Conservation (phyloP, 2,797 vertebrate genomes). For the Pristis pectinata region DNA sequence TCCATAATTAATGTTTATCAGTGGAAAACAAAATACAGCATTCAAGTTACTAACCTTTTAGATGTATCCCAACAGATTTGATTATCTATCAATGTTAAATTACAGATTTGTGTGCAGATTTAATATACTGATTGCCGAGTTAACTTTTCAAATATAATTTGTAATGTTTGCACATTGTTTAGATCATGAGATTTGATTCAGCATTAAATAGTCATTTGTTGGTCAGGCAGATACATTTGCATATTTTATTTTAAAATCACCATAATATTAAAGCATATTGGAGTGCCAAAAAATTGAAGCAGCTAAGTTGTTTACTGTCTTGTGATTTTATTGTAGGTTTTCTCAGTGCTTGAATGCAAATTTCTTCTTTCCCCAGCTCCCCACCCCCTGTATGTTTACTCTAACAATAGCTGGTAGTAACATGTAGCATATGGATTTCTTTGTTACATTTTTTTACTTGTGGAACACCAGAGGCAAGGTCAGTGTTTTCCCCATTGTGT, state of each 20-base stretch:
- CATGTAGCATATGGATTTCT: too few species aligned
- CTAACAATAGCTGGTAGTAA: too few species aligned
- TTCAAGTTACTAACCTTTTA: background rate
- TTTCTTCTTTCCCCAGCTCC: background rate
- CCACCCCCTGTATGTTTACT: too few species aligned
- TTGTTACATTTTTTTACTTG: too few species aligned
- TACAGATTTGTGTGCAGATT: background rate
- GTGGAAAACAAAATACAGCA: background rate
- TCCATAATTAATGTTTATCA: background rate
- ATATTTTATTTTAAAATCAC: background rate
- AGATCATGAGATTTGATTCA: background rate
- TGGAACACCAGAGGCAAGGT: too few species aligned
- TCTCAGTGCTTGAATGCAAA: background rate
- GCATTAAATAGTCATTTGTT: background rate
- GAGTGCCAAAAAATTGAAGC: background rate
- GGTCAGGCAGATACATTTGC: background rate
- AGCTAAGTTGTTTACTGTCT: background rate
- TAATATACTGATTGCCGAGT: background rate
- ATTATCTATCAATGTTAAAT: background rate
- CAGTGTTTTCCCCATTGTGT: too few species aligned
- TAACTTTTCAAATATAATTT: background rate
- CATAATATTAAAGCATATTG: background rate
- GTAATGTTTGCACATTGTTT: background rate
- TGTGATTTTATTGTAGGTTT: background rate
- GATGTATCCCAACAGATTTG: background rate